These are phyloP conservation scores for Zaprionus tsacasi DNA, from an alignment of 1,140 invertebrate species.

Conservation along the genomic window DNA sequence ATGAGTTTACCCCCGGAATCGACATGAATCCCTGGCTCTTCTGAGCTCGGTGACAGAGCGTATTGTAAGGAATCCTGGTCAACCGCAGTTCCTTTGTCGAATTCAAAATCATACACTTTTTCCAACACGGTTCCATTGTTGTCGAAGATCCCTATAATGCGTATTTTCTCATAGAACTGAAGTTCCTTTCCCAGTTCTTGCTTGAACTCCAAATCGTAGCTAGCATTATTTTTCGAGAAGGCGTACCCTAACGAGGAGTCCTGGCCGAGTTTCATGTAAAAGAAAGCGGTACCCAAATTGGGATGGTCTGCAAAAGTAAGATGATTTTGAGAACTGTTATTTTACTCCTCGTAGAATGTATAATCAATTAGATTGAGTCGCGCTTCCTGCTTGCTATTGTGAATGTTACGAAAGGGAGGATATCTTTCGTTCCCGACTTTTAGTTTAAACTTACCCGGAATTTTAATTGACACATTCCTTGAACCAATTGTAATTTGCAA, in stretches of 20 bases:
- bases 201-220: neutral
- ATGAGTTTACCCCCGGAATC: constrained; percentile 15
- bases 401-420: too few species aligned
- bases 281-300: constrained; percentile 11
- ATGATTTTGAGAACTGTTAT: too few species aligned
- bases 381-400: too few species aligned
- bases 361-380: too few species aligned
- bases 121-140: neutral
- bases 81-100: neutral
- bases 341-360: too few species aligned
- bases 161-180: constrained; percentile 16
- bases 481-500: neutral
- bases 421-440: too few species aligned
- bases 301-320: constrained; percentile 13
- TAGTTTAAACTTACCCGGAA: too few species aligned
- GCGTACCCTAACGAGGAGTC: neutral
- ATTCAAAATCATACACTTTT: neutral
- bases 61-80: neutral
- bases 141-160: constrained; percentile 10
- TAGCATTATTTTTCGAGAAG: neutral
- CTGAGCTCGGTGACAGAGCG: too few species aligned
- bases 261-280: constrained; percentile 6
- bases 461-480: neutral
- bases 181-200: neutral
- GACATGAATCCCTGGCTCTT: neutral